A percentile compares a stretch with the other conserved stretches of the same genome.
phyloP scores from a whole-genome alignment of 2,113 vertebrate species.

The Baryphthengus martii region DNA sequence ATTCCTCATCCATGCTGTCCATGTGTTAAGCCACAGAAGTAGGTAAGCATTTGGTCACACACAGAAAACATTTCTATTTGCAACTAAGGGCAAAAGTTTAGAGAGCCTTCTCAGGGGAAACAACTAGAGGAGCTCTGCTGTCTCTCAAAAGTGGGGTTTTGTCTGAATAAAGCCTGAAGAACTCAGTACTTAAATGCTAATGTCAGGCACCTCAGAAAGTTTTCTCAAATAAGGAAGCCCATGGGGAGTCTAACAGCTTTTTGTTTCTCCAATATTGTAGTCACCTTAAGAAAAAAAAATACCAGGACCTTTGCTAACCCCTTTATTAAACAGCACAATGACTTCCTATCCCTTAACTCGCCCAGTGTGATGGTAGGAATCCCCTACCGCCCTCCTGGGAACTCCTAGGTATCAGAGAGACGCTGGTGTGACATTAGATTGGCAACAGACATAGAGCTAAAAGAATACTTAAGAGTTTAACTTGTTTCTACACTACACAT shows the following conservation, averaged over 20 bases:
- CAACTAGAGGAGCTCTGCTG: neutral
- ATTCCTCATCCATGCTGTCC: neutral
- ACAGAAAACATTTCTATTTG: slow-evolving; percentile 5
- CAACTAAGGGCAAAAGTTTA: slow-evolving; percentile 30
- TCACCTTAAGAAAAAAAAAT: neutral
- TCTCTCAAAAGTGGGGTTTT: neutral
- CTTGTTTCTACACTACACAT: neutral
- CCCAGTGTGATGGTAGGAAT: neutral
- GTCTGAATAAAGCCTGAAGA: neutral
- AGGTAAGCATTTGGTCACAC: neutral
- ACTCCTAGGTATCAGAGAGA: neutral
- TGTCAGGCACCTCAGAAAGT: neutral
- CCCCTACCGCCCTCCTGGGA: neutral
- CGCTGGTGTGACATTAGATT: neutral
- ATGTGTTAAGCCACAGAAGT: neutral
- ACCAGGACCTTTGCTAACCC: neutral
- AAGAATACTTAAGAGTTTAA: neutral
- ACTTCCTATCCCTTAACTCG: neutral
- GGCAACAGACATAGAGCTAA: neutral
- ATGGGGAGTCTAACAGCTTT: neutral
- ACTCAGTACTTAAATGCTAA: neutral
- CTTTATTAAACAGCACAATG: neutral
- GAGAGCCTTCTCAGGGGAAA: neutral
- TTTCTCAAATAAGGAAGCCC: neutral
- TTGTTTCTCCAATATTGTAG: neutral